These are phyloP conservation scores for Heliconius aoede DNA, from an alignment of 2,888 invertebrate genomes.

Conservation along the genomic window DNA sequence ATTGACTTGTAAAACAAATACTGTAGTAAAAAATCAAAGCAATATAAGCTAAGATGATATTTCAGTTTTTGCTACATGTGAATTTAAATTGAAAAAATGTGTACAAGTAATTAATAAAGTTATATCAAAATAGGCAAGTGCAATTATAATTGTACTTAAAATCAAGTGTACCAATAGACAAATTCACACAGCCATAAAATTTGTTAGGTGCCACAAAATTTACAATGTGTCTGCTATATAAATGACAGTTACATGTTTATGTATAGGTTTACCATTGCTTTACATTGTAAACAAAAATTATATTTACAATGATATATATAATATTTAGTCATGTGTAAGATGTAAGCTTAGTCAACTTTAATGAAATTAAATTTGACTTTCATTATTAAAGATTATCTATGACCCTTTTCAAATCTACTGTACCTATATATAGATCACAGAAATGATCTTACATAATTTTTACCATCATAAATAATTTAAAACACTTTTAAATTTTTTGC, in stretches of 20 bases:
- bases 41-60: constrained; percentile 8
- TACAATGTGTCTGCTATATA: not conserved
- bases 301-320: too few species aligned
- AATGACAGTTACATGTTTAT: not conserved
- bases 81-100: constrained; percentile 26
- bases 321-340: too few species aligned
- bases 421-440: too few species aligned
- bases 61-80: constrained; percentile 11
- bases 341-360: too few species aligned
- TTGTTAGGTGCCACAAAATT: constrained; percentile 20
- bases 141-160: constrained; percentile 23
- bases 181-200: constrained; percentile 6
- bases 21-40: constrained; percentile 21
- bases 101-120: constrained; percentile 27
- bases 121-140: constrained; percentile 24
- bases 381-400: too few species aligned
- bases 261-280: not conserved
- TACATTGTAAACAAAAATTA: too few species aligned
- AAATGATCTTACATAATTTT: not conserved
- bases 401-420: not conserved
- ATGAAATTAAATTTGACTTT: too few species aligned
- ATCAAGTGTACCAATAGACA: not conserved
- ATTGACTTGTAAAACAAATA: constrained; percentile 31
- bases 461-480: not conserved
- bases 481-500: not conserved